Conservation (phyloP, 2,797 vertebrate species). For the Notoglanidium macrostoma region DNA sequence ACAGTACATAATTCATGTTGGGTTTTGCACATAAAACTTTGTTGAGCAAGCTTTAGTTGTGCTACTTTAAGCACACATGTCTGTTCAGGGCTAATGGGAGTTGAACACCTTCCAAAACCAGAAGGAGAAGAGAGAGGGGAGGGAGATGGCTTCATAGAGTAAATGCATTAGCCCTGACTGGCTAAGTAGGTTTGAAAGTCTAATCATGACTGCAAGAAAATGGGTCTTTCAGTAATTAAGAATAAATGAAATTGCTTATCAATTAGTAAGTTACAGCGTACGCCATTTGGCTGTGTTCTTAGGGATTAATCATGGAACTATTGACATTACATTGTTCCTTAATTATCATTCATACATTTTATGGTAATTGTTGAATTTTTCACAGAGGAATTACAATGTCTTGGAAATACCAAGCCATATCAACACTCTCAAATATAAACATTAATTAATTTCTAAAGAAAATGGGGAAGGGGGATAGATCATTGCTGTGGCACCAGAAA, state of each 20-base stretch:
- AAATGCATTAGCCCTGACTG: slow-evolving; percentile 70
- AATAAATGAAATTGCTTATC: slow-evolving; percentile 81
- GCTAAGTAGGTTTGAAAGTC: slow-evolving; percentile 73
- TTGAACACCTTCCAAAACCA: slow-evolving; percentile 68
- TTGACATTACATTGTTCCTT: slow-evolving; percentile 79
- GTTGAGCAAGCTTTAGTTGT: slow-evolving; percentile 69
- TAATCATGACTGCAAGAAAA: slow-evolving; percentile 73
- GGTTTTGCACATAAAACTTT: slow-evolving; percentile 67
- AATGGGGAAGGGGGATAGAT: slow-evolving; percentile 62
- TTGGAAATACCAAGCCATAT: slow-evolving; percentile 69
- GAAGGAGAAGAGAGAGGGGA: slow-evolving; percentile 34
- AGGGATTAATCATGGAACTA: slow-evolving; percentile 79
- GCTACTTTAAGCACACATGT: slow-evolving; percentile 67
- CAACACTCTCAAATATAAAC: slow-evolving; percentile 71
- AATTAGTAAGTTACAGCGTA: slow-evolving; percentile 72
- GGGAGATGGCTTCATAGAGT: slow-evolving; percentile 63
- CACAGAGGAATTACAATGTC: slow-evolving; percentile 73
- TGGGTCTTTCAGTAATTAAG: slow-evolving; percentile 76
- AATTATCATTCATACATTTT: slow-evolving; percentile 80
- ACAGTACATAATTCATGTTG: slow-evolving; percentile 30
- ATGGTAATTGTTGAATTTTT: slow-evolving; percentile 76
- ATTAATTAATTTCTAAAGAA: slow-evolving; percentile 74
- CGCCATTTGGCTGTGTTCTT: slow-evolving; percentile 71
- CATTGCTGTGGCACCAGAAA: slow-evolving; percentile 60
- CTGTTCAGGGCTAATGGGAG: slow-evolving; percentile 71